Base-by-base conservation (phyloP, 2,888 invertebrate genomes). In the Macrosiphum euphorbiae region DNA sequence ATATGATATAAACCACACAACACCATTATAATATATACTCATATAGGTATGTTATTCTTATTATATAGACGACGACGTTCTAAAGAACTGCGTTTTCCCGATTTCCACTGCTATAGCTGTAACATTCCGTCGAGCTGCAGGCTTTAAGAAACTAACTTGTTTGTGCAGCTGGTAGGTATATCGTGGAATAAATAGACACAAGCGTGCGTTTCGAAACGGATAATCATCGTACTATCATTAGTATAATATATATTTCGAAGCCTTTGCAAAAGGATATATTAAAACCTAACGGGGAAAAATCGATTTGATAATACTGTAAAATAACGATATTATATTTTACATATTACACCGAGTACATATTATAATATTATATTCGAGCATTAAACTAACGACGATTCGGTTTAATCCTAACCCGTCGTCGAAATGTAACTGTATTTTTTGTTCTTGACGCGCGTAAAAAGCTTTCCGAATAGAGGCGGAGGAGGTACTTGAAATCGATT, bases 401-500 rank as follows among this genome's bases (percentile, higher is more conserved):
- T 26, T 26, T 85, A 85, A 85, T 85, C 44, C 85, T 41, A 24
- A 35, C 88, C 52, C 52, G 20, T 86, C 85, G 85, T 35, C 52
- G 50, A 47, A 47, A 35, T 20, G 35, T 78, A 52, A 50, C n/a
- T n/a, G 55, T 58, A 26, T 86, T 55, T 44, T 86, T n/a, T 26
- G 41, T 91, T 55, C 44, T 58, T 41, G 13, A 61, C 61, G 92
- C 87, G 61, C 86, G 84, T 44, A 90, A 92, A 87, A 61, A 61
- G 35, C 87, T 61, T 61, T 86, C 87, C 52, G 88, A 88, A 87
- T 88, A 41, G 92, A 52, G 41, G 78, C 78, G 88, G 88, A 88
- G 88, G 90, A 86, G 90, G 94, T 90, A 90, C 94, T 94, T n/a
- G 94, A 90, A 94, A 94, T 94, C 94, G 94, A 94, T 94, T 94